A percentile compares a stretch with the other conserved stretches of the same genome.
Conservation (phyloP, 1,140 invertebrate species). For the Aethina tumida region DNA sequence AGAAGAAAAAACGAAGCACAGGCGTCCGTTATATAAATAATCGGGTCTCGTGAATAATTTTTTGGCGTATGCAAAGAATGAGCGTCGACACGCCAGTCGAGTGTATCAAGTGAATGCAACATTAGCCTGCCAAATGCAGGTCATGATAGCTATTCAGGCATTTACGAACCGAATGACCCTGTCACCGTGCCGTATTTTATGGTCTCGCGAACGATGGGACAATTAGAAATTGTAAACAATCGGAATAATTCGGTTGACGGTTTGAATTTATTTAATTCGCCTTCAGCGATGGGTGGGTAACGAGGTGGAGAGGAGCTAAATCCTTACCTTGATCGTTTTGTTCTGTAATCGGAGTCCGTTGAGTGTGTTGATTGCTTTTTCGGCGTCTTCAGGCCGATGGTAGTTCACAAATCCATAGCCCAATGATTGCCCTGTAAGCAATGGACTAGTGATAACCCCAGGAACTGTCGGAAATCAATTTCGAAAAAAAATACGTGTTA, state of each 20-base stretch:
- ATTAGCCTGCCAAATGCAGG: conserved; percentile 7
- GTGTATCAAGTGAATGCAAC: too few relatives aligned
- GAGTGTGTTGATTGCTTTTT: conserved; percentile 94
- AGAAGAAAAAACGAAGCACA: background rate
- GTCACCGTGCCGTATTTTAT: background rate
- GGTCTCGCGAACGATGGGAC: background rate
- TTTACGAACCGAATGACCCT: background rate
- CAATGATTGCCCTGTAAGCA: conserved; percentile 83
- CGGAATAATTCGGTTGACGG: too few relatives aligned
- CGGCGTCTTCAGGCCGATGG: conserved; percentile 90
- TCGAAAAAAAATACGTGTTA: conserved; percentile 28
- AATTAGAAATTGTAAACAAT: background rate
- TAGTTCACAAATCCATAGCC: conserved; percentile 99
- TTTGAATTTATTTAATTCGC: too few relatives aligned
- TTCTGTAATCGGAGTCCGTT: conserved; percentile 96
- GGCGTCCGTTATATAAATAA: background rate
- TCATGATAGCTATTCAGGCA: conserved; percentile 2
- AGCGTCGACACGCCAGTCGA: background rate
- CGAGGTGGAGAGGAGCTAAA: too few relatives aligned
- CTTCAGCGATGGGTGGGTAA: too few relatives aligned
- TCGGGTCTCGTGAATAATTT: background rate
- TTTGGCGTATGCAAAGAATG: background rate
- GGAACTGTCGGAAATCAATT: conserved; percentile 28
- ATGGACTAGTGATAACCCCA: conserved; percentile 30
- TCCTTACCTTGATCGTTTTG: conserved; percentile 95